A percentile compares a stretch with the other conserved stretches of the same genome.
These are phyloP conservation scores for Anodontia alba DNA, from an alignment of 2,888 invertebrate genomes.

Conservation along the genomic window DNA sequence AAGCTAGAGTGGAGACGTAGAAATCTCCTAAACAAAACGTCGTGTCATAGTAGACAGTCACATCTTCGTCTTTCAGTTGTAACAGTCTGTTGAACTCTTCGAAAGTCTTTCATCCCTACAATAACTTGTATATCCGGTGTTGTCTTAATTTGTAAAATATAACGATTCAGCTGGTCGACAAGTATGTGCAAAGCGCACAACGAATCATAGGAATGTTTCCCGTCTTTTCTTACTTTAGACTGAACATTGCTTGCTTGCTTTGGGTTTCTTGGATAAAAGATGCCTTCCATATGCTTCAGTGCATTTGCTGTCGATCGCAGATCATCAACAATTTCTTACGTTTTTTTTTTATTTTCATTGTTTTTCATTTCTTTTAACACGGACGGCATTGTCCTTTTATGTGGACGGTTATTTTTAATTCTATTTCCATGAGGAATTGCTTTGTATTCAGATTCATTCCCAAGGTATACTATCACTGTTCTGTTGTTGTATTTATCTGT, in stretches of 20 bases:
- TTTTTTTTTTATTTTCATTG: neutral
- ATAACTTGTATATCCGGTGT: constrained; percentile 43
- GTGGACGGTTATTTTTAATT: neutral
- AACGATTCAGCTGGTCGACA: constrained; percentile 28
- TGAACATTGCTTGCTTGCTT: neutral
- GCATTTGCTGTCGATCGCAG: too few species aligned
- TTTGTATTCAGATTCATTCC: neutral
- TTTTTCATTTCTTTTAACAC: neutral
- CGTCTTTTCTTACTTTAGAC: neutral
- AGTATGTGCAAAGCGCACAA: constrained; percentile 31
- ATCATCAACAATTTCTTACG: too few species aligned
- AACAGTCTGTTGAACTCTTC: constrained; percentile 37
- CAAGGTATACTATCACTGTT: neutral
- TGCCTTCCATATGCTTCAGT: too few species aligned
- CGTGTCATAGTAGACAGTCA: constrained; percentile 40
- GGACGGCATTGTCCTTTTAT: neutral
- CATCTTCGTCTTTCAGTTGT: constrained; percentile 20
- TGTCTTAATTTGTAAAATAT: constrained; percentile 39
- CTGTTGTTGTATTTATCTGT: neutral
- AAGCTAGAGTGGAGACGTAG: constrained; percentile 21
- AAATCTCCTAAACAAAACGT: constrained; percentile 38
- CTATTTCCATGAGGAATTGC: neutral
- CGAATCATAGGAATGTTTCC: constrained; percentile 29
- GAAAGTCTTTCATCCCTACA: constrained; percentile 26
- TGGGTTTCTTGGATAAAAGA: neutral